Evolutionary conservation across 2,113 vertebrate genomes (phyloP), one percentile per base, ranked within the genome.

Genomic region (Strigops habroptila): DNA sequence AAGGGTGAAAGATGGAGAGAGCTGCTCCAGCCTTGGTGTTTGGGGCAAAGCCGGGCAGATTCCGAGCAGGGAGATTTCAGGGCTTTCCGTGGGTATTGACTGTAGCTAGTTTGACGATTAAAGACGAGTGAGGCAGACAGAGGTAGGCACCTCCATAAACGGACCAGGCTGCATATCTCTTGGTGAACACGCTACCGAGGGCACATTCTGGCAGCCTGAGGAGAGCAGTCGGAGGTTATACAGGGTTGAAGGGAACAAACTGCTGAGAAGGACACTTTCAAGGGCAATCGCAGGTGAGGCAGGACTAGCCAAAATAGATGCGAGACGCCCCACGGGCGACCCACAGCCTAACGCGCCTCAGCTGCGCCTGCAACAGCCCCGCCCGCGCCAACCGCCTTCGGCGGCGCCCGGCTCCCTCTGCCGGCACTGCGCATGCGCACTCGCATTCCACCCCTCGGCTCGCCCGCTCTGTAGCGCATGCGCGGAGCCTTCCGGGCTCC

Each of bases 261-360:
- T 30, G 11, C 49, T 18, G 41, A 48, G 1, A 18, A 5, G 5
- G 3, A 3, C n/a, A 8, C 6, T 5, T 25, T 2, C 44, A 27
- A 28, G 7, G 4, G 9, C 43, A 52, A 0, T 9, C 10, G 18
- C 31, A 8, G 4, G 3, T 1, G 4, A 41, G 3, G 6, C 23
- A 22, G 3, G 1, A n/a, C 1, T 6, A 31, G 1, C 0, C 2
- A 4, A 14, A 39, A 59, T 6, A 59, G 33, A 57, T 1, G 33
- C 33, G 33, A n/a, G 13, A 2, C 31, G 13, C 33, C 21, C 8
- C 5, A 5, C 0, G 0, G 0, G 0, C 24, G 22, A 14, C 13
- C 5, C 2, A 7, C 9, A 18, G 1, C 3, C 17, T 6, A 5
- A 16, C 19, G 3, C 2, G 8, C 12, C 9, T 6, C 33, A 1